Evolutionary conservation across 1,140 invertebrate genomes (phyloP).

Genomic region (Pseudomyrmex dendroicus): DNA sequence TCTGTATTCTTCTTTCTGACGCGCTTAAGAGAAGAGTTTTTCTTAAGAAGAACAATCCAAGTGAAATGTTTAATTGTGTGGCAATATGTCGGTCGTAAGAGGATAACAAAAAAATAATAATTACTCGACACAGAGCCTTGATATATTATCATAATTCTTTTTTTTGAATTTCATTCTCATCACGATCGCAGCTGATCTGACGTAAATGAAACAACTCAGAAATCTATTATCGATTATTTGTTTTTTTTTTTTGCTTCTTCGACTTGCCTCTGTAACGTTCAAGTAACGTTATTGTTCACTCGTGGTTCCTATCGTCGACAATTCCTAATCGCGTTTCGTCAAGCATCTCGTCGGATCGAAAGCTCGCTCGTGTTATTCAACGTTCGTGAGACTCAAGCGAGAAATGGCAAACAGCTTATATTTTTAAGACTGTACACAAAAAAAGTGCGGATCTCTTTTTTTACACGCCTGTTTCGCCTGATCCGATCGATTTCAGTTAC

Average conservation of each 20-base stretch:
- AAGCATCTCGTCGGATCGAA: slow-evolving; percentile 41
- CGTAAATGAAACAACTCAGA: not conserved
- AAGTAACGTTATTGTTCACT: slow-evolving; percentile 43
- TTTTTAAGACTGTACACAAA: slow-evolving; percentile 69
- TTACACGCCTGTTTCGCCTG: not conserved
- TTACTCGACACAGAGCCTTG: too few species aligned
- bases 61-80: slow-evolving; percentile 24
- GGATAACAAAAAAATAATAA: slow-evolving; percentile 3
- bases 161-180: not conserved
- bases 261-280: slow-evolving; percentile 39
- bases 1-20: slow-evolving; percentile 41
- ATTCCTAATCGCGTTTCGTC: slow-evolving; percentile 59
- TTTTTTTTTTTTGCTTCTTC: not conserved
- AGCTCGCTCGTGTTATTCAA: slow-evolving; percentile 51
- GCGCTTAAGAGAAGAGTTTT: slow-evolving; percentile 10
- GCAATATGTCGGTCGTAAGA: slow-evolving; percentile 27
- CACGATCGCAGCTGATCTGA: slow-evolving; percentile 23
- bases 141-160: too few species aligned
- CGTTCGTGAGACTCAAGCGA: slow-evolving; percentile 19
- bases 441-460: slow-evolving; percentile 43
- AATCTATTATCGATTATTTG: not conserved
- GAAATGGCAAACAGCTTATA: slow-evolving; percentile 52
- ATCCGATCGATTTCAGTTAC: slow-evolving; percentile 49
- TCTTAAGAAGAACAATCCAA: not conserved
- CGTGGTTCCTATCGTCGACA: slow-evolving; percentile 70